Evolutionary conservation across 1,140 invertebrate genomes (phyloP), one percentile per base, ranked within the genome.

Genomic region (Kradibia gibbosae): DNA sequence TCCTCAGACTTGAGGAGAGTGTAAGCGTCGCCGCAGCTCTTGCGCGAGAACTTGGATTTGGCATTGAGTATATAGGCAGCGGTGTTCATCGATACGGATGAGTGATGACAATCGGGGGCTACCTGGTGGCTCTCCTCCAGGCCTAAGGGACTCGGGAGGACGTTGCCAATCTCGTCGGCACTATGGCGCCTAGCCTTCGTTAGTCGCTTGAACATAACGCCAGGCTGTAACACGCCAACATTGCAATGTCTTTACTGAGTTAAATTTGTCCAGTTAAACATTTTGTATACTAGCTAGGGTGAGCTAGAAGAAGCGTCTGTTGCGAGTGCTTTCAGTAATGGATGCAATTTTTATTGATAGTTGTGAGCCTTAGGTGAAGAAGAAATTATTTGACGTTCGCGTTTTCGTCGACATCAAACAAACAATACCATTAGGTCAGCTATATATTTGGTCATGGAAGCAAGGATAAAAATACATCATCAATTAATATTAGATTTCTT

Each of bases 181-280:
- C 89, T 91, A 78, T 91, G 90, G 67, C 90, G 89, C 83, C 89
- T 87, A n/a, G 88, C 84, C 84, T 90, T 91, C 77, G 88, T 89
- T 82, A 91, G 81, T 83, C 90, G 87, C 81, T 91, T 91, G 74
- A 91, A 91, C 90, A 91, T 91, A 39, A 83, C 82, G 78, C 72
- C 25, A 62, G 4, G 50, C 87, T 88, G 84, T 39, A 88, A 86
- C 70, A 85, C 72, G 74, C 31, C 78, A 78, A 75, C 3, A 39
- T n/a, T n/a, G 72, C 77, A 78, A 25, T 22, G 10, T 17, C 48
- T 62, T 62, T 76, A 17, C 10, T 45, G 7, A 22, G 13, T 53
- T 53, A 3, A 20, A 22, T 11, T 53, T n/a, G n/a, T n/a, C n/a
- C n/a, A n/a, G n/a, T n/a, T n/a, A n/a, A n/a, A n/a, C n/a, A n/a